Base-by-base conservation (phyloP, 1,140 invertebrate genomes). In the Lordiphosa stackelbergi region DNA sequence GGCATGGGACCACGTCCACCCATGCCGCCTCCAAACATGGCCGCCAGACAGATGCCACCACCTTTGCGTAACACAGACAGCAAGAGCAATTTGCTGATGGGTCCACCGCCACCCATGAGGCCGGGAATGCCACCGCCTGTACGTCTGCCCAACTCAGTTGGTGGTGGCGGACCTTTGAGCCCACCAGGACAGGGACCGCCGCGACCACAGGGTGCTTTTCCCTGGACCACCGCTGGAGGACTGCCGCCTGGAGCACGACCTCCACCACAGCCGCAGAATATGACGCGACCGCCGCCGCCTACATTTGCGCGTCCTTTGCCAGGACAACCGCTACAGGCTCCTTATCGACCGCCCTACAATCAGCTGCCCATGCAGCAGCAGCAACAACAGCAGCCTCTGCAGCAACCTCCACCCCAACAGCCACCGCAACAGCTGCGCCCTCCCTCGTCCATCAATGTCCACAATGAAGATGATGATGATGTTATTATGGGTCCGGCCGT, bases 291-390 rank as follows among this genome's bases (percentile, higher is more conserved):
- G 45, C 77, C 69, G 60, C 74, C 74, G 38, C 74, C 71, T 4
- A 79, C 72, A 9, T 73, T 75, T 43, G 68, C 75, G 9, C 63
- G 75, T 24, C 78, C 69, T n/a, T 56, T 62, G 63, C 75, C 72
- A 6, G 73, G 70, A 28, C 79, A 85, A 37, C 85, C 73, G 37
- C 46, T 68, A 47, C 85, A 78, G 69, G 64, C 71, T 37, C 69
- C 69, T 6, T 79, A 60, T 13, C 57, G 71, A 64, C 68, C 77
- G 48, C 40, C 68, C 68, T 86, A 83, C 88, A 91, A 92, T 92
- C 86, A 93, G 92, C 83, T 93, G 93, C 37, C 91, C 90, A 86
- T 92, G 90, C 45, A 53, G n/a, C 62, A 57, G 13, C 77, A 45
- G 34, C 59, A 16, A 7, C 65, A 47, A 5, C 64, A 35, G 38